These are phyloP conservation scores for Nestor notabilis DNA, from an alignment of 2,113 vertebrate species.

Conservation along the genomic window DNA sequence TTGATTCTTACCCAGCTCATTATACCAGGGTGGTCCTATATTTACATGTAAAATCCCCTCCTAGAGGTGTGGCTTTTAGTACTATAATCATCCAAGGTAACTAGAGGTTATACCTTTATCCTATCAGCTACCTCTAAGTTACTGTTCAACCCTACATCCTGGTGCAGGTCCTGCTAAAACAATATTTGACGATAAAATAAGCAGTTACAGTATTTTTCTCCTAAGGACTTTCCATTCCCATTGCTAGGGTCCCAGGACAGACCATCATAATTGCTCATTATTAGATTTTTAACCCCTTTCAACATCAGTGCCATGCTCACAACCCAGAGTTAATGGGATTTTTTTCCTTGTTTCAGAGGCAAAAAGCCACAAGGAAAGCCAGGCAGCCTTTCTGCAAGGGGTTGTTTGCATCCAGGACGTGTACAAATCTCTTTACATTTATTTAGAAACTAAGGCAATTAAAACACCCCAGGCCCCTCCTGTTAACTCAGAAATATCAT, in stretches of 20 bases:
- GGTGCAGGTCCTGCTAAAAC: neutral
- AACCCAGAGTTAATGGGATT: neutral
- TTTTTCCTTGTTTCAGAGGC: neutral
- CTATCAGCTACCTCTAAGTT: neutral
- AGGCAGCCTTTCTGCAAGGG: neutral
- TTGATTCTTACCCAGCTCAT: neutral
- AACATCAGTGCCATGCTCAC: neutral
- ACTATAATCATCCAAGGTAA: neutral
- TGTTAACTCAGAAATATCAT: conserved; percentile 42
- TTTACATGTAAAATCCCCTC: neutral
- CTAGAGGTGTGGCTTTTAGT: neutral
- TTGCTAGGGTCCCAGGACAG: neutral
- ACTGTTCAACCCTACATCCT: neutral
- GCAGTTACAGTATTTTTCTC: neutral
- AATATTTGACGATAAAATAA: neutral
- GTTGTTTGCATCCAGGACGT: neutral
- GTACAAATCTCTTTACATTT: conserved; percentile 17
- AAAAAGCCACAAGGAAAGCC: neutral
- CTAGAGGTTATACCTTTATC: neutral
- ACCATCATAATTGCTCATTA: neutral
- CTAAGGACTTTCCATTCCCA: neutral
- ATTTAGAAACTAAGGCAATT: conserved; percentile 53
- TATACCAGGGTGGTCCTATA: neutral
- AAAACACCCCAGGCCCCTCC: conserved; percentile 46
- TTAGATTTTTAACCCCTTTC: neutral